These are phyloP conservation scores for Volucella inanis DNA, from an alignment of 2,888 invertebrate genomes.

Conservation along the genomic window DNA sequence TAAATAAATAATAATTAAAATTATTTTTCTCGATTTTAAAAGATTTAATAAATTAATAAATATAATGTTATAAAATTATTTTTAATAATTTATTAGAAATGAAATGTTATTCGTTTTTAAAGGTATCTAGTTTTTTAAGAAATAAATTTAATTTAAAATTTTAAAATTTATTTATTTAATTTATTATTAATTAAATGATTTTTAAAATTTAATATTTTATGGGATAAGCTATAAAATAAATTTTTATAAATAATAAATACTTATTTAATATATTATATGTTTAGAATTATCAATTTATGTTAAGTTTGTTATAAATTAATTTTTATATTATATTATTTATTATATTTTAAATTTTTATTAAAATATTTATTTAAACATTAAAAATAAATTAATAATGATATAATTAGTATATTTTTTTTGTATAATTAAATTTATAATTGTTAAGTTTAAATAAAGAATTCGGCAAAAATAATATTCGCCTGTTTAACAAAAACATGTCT, in stretches of 20 bases:
- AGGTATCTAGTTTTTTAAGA: conserved; percentile 88
- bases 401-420: conserved; percentile 85
- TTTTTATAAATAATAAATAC: conserved; percentile 83
- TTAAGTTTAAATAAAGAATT: conserved; percentile 85
- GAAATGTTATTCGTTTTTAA: conserved; percentile 87
- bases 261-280: conserved; percentile 84
- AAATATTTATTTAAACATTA: conserved; percentile 82
- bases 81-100: conserved; percentile 86
- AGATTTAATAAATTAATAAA: conserved; percentile 85
- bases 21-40: conserved; percentile 86
- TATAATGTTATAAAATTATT: conserved; percentile 86
- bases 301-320: conserved; percentile 84
- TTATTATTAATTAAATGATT: conserved; percentile 80
- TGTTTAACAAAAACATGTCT: conserved; percentile 92
- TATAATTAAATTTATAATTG: conserved; percentile 77
- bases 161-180: conserved; percentile 77
- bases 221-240: conserved; percentile 86
- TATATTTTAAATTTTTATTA: conserved; percentile 82
- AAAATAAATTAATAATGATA: conserved; percentile 85
- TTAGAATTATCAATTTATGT: conserved; percentile 85
- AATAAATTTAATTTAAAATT: conserved; percentile 84
- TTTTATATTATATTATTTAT: conserved; percentile 83
- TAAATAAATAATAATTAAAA: conserved; percentile 83
- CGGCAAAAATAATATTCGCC: conserved; percentile 87
- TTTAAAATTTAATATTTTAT: conserved; percentile 84